Percentiles rank a stretch among this genome's conserved stretches.
Evolutionary conservation across 2,888 invertebrate species (phyloP).

Genomic region (Auanema freiburgensis): DNA sequence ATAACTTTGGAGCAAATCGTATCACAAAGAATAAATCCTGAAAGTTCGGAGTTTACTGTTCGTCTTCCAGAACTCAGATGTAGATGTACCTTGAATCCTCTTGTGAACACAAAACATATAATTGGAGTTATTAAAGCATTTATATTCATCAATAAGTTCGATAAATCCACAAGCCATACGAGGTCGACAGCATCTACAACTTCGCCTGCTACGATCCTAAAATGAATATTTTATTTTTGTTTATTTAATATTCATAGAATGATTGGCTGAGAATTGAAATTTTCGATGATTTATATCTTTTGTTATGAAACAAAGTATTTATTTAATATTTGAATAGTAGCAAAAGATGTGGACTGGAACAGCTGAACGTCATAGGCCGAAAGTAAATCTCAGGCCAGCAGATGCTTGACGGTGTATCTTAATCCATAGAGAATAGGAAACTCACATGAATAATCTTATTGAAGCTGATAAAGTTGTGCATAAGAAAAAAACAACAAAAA

Average conservation of each 20-base stretch:
- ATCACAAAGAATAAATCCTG: slow-evolving; percentile 51
- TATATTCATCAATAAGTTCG: slow-evolving; percentile 50
- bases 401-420: neutral
- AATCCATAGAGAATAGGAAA: slow-evolving; percentile 1
- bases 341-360: neutral
- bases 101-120: slow-evolving; percentile 47
- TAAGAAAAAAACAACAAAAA: slow-evolving; percentile 49
- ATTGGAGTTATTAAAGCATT: slow-evolving; percentile 49
- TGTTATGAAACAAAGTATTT: neutral
- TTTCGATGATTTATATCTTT: slow-evolving; percentile 21
- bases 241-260: slow-evolving; percentile 13
- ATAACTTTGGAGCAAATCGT: slow-evolving; percentile 25
- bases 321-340: slow-evolving; percentile 16
- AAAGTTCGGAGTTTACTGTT: neutral
- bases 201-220: slow-evolving; percentile 15
- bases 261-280: slow-evolving; percentile 12
- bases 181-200: slow-evolving; percentile 7
- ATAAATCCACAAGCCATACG: slow-evolving; percentile 47
- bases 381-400: neutral
- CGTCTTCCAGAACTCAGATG: too few relatives aligned
- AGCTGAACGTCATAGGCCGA: too few relatives aligned
- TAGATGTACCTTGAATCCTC: slow-evolving; percentile 38
- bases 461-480: slow-evolving; percentile 48
- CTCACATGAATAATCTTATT: slow-evolving; percentile 45
- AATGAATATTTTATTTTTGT: slow-evolving; percentile 6